Conservation (phyloP, 2,113 vertebrate genomes). For the Sialia sialis region DNA sequence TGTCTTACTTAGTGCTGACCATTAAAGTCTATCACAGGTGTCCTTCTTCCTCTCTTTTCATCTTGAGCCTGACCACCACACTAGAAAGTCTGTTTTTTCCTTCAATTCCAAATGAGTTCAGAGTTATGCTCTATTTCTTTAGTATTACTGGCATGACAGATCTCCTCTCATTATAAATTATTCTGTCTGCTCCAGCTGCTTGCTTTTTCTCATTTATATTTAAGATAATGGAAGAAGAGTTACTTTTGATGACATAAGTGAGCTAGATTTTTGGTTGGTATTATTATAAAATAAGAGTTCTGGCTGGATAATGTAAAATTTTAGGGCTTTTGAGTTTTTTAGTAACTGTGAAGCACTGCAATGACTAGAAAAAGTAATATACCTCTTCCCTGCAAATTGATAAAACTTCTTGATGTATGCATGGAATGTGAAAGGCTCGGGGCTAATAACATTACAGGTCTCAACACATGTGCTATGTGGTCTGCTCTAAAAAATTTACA, state of each 20-base stretch:
- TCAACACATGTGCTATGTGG: not conserved
- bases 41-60: not conserved
- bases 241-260: constrained; percentile 28
- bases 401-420: not conserved
- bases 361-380: not conserved
- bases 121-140: not conserved
- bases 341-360: not conserved
- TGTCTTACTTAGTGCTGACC: not conserved
- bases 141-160: not conserved
- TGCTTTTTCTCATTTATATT: constrained; percentile 56
- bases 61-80: not conserved
- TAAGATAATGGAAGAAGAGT: constrained; percentile 49
- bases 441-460: not conserved
- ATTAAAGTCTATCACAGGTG: not conserved
- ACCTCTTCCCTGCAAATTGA: not conserved
- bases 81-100: not conserved
- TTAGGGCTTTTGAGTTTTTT: not conserved
- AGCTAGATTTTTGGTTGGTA: not conserved
- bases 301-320: constrained; percentile 4
- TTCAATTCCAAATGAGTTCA: not conserved
- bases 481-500: not conserved
- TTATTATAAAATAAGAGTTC: constrained; percentile 10
- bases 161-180: constrained; percentile 49
- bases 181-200: constrained; percentile 23
- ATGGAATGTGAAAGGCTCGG: not conserved